These are phyloP conservation scores for Lucifuga dentata DNA, from an alignment of 2,113 vertebrate genomes.

Conservation along the genomic window DNA sequence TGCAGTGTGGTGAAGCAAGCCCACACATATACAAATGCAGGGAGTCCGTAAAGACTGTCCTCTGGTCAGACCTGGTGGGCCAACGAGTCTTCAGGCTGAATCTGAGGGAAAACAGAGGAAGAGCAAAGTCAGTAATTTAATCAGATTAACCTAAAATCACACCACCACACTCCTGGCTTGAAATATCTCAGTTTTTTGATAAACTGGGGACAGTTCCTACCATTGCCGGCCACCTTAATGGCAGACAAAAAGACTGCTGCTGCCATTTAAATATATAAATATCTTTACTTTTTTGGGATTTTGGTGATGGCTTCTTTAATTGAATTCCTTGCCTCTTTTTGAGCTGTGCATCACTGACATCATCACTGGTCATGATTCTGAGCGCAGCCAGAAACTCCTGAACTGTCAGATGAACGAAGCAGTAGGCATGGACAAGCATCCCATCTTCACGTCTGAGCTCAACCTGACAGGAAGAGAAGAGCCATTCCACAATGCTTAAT, in stretches of 20 bases:
- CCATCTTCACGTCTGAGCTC: constrained; percentile 74
- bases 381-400: constrained; percentile 93
- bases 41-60: constrained; percentile 81
- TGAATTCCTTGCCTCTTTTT: constrained; percentile 65
- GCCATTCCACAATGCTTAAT: not conserved
- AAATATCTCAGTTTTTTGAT: too few relatives aligned
- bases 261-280: too few relatives aligned
- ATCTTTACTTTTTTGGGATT: not conserved
- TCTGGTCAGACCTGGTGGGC: constrained; percentile 84
- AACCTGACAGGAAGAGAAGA: constrained; percentile 67
- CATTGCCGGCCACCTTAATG: not conserved
- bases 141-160: not conserved
- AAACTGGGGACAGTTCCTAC: not conserved
- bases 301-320: not conserved
- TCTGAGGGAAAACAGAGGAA: constrained; percentile 28
- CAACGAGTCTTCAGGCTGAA: constrained; percentile 89
- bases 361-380: constrained; percentile 85
- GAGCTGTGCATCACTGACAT: constrained; percentile 75
- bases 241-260: too few relatives aligned
- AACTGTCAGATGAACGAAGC: constrained; percentile 89
- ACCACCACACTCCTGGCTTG: too few relatives aligned
- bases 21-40: constrained; percentile 89
- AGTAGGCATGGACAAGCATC: constrained; percentile 73
- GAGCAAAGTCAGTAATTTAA: not conserved
- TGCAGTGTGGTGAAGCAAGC: constrained; percentile 83